Percentiles rank a stretch among this genome's conserved stretches.
Conservation (phyloP, 2,888 invertebrate species). For the Stenodera caucasica region DNA sequence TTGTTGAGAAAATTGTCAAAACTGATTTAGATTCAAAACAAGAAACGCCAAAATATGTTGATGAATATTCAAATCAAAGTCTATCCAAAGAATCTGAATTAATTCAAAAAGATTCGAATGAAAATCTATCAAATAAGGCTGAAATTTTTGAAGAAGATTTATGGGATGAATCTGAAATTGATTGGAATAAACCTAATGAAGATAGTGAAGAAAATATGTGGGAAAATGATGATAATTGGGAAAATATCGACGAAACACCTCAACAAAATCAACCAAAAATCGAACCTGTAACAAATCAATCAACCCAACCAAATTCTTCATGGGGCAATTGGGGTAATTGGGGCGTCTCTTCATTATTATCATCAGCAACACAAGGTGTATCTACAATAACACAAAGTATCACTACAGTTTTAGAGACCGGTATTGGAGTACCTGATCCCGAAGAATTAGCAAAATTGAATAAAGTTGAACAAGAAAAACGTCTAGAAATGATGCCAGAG, state of each 20-base stretch:
- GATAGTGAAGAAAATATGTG: constrained; percentile 26
- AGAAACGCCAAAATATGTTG: not conserved
- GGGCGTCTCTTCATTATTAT: constrained; percentile 73
- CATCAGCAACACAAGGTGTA: constrained; percentile 75
- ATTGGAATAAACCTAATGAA: constrained; percentile 8
- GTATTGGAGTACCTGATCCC: constrained; percentile 83
- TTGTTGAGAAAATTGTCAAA: not conserved
- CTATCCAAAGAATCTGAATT: not conserved
- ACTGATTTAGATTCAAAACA: not conserved
- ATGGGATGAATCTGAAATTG: not conserved
- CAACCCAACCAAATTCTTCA: constrained; percentile 25
- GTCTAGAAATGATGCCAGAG: constrained; percentile 6
- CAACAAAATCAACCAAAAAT: constrained; percentile 42
- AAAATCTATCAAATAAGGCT: constrained; percentile 25
- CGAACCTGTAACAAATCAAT: constrained; percentile 31
- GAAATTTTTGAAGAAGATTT: constrained; percentile 13
- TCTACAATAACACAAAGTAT: constrained; percentile 81
- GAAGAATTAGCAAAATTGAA: constrained; percentile 69
- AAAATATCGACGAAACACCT: constrained; percentile 57
- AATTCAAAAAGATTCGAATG: constrained; percentile 41
- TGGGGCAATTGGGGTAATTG: constrained; percentile 73
- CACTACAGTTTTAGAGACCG: constrained; percentile 74
- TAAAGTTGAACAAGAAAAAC: constrained; percentile 41
- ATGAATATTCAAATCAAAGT: not conserved
- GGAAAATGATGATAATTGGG: constrained; percentile 56